phyloP scores from a whole-genome alignment of 2,888 invertebrate genomes.

The Julus scanicus region DNA sequence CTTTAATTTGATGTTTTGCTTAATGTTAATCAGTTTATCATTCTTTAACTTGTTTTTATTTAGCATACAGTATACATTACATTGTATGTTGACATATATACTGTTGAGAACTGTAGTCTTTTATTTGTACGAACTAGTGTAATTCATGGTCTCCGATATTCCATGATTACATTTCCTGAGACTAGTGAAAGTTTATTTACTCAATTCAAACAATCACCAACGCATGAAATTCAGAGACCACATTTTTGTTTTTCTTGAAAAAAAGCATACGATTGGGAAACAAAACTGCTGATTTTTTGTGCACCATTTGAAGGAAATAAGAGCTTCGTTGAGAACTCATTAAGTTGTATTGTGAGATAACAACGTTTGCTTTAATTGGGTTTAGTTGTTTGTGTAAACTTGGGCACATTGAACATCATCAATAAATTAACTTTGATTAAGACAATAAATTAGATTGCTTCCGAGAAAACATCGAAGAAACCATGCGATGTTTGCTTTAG shows the following conservation, averaged over 20 bases:
- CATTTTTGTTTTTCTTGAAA: neutral
- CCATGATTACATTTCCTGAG: neutral
- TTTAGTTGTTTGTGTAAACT: constrained; percentile 40
- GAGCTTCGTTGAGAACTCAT: constrained; percentile 35
- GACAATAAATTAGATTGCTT: constrained; percentile 35
- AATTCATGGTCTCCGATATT: neutral
- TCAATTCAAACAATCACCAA: neutral
- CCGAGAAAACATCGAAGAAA: neutral
- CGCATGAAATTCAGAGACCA: constrained; percentile 22
- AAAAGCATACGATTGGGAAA: neutral
- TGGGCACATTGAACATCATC: constrained; percentile 3
- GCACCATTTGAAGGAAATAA: constrained; percentile 6
- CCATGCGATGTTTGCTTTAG: neutral
- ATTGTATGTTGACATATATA: too few relatives aligned
- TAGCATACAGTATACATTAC: too few relatives aligned
- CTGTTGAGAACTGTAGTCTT: too few relatives aligned
- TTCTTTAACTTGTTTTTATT: too few relatives aligned
- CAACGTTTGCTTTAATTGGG: constrained; percentile 28
- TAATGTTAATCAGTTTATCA: too few relatives aligned
- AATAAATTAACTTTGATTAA: constrained; percentile 45
- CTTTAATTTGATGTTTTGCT: too few relatives aligned
- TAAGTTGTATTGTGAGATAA: constrained; percentile 36
- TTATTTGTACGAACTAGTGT: too few relatives aligned
- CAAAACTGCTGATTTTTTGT: neutral
- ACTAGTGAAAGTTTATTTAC: neutral